Percentiles rank a stretch among this genome's conserved stretches.
phyloP scores from a whole-genome alignment of 2,888 invertebrate genomes.

The Trissoscelio sp. region DNA sequence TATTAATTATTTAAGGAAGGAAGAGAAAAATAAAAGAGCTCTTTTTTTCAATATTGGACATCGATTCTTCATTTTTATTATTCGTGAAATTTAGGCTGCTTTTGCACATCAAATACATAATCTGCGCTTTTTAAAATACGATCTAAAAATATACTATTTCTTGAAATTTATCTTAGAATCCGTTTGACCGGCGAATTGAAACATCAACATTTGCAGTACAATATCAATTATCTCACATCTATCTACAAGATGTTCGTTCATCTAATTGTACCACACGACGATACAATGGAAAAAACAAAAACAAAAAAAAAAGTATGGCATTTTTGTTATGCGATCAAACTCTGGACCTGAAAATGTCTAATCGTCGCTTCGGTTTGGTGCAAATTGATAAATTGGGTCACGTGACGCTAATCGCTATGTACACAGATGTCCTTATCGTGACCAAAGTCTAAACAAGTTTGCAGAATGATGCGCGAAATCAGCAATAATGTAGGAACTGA shows the following conservation, averaged over 20 bases:
- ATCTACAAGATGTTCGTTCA: constrained; percentile 40
- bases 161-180: constrained; percentile 59
- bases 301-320: too few relatives aligned
- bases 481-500: not conserved
- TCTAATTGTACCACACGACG: constrained; percentile 11
- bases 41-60: constrained; percentile 72
- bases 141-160: constrained; percentile 82
- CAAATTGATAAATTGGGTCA: too few relatives aligned
- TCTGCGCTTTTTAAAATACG: constrained; percentile 78
- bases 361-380: too few relatives aligned
- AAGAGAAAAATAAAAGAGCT: constrained; percentile 19
- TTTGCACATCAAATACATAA: constrained; percentile 75
- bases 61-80: constrained; percentile 77
- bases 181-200: constrained; percentile 47
- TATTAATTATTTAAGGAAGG: too few relatives aligned
- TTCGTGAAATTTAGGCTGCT: constrained; percentile 75
- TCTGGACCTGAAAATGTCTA: too few relatives aligned
- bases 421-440: constrained; percentile 19
- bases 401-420: constrained; percentile 10
- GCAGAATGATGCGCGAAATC: not conserved
- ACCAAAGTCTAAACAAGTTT: not conserved
- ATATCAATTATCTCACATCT: constrained; percentile 42
- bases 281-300: constrained; percentile 11
- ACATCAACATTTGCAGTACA: constrained; percentile 41
- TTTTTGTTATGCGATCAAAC: too few relatives aligned